Conservation (phyloP, 2,113 vertebrate genomes). For the Climacteris rufus region DNA sequence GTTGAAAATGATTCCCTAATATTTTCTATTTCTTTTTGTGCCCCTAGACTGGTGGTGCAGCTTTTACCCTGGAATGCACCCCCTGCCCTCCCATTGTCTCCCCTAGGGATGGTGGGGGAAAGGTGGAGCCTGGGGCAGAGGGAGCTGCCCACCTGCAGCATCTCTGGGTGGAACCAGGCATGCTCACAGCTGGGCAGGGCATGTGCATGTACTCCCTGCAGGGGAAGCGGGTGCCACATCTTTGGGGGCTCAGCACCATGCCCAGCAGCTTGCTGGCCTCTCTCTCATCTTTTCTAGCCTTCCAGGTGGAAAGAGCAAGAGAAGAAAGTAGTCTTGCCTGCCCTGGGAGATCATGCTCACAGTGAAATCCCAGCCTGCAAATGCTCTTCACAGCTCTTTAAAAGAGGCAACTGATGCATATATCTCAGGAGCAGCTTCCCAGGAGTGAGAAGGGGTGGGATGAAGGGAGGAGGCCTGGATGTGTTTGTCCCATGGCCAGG, state of each 20-base stretch:
- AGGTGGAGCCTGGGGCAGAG: fast-evolving
- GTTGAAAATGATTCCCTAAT: not conserved
- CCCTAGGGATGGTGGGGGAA: fast-evolving
- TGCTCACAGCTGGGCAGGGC: not conserved
- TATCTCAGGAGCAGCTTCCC: not conserved
- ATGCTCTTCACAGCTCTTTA: not conserved
- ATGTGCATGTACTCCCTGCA: not conserved
- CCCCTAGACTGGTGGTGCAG: not conserved
- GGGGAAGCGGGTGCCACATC: not conserved
- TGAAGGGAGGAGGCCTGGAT: not conserved
- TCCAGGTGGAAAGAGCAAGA: not conserved
- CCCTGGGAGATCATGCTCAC: not conserved
- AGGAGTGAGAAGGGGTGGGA: not conserved
- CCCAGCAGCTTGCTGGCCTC: not conserved
- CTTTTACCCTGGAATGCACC: not conserved
- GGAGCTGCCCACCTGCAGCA: not conserved
- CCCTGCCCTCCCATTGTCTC: not conserved
- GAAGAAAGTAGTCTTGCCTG: not conserved
- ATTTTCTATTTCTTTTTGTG: not conserved
- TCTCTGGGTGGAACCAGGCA: not conserved
- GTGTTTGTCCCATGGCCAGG: not conserved
- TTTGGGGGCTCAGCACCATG: not conserved
- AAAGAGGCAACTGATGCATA: not conserved
- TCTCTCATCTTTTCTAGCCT: not conserved
- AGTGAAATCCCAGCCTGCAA: not conserved